Evolutionary conservation across 2,113 vertebrate species (phyloP).

Genomic region (Rhodinocichla rosea): DNA sequence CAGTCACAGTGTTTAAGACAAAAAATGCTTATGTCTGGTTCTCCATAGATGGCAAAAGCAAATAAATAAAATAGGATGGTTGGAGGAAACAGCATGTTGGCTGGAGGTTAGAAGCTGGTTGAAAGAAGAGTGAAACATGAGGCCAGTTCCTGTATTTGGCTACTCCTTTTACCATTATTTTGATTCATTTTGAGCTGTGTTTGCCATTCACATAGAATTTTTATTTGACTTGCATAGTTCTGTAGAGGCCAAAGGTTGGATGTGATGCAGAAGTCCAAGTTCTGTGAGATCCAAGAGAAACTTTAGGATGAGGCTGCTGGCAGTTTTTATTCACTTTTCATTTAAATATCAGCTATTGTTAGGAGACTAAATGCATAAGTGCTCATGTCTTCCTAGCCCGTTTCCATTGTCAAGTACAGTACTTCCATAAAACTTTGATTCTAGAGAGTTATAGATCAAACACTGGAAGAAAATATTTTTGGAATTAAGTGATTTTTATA

Average conservation of each 20-base stretch:
- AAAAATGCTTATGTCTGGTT: neutral
- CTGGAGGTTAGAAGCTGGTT: neutral
- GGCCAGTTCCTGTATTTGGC: neutral
- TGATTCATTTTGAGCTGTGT: neutral
- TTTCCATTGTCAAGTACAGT: neutral
- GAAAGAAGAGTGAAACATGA: neutral
- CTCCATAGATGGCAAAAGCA: neutral
- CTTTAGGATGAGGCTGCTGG: neutral
- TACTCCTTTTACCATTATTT: neutral
- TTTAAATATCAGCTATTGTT: neutral
- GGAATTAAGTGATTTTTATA: neutral
- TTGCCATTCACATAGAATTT: neutral
- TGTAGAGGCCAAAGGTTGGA: neutral
- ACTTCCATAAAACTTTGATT: neutral
- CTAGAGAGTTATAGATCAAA: neutral
- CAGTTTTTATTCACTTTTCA: neutral
- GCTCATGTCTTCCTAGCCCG: neutral
- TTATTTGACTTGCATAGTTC: neutral
- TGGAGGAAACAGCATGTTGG: neutral
- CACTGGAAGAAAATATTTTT: neutral
- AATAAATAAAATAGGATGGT: neutral
- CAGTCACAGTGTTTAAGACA: neutral
- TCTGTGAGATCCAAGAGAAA: neutral
- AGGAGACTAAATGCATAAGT: neutral
- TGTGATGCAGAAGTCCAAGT: neutral